A percentile compares a stretch with the other conserved stretches of the same genome.
Evolutionary conservation across 2,113 vertebrate species (phyloP).

Genomic region (Tragelaphus imberbis): DNA sequence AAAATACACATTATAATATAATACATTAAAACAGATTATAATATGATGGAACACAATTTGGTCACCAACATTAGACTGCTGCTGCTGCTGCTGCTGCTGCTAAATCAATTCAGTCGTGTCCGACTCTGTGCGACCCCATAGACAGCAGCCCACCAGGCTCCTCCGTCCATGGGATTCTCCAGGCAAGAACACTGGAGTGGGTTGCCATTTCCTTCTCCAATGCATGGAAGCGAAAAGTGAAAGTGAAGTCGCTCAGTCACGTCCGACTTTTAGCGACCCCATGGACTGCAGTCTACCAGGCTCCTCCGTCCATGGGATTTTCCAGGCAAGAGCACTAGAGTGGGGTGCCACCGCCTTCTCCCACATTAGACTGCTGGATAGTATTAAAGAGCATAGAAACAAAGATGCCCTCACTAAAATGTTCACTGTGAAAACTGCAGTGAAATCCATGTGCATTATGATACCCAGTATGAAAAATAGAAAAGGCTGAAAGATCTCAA

Average conservation of each 20-base stretch:
- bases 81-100: neutral
- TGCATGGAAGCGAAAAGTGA: no score
- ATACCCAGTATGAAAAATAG: conserved; percentile 1
- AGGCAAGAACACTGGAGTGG: no score
- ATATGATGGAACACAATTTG: neutral
- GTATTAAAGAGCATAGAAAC: neutral
- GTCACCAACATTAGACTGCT: neutral
- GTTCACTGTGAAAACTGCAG: neutral
- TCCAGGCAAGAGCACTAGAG: no score
- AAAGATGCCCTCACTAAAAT: neutral
- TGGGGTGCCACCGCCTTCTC: no score
- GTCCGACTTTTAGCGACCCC: accelerated
- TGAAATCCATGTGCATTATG: neutral
- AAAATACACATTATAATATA: neutral
- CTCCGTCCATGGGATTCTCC: no score
- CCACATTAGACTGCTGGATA: neutral
- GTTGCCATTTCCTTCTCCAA: no score
- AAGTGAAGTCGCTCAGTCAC: no score
- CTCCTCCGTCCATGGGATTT: no score
- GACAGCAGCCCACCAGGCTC: no score
- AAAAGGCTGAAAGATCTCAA: conserved; percentile 34
- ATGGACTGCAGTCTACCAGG: no score
- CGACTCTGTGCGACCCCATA: no score
- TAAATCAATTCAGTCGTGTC: no score
- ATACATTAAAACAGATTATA: neutral